These are phyloP conservation scores for Limanda limanda DNA, from an alignment of 2,113 vertebrate genomes.

Conservation along the genomic window DNA sequence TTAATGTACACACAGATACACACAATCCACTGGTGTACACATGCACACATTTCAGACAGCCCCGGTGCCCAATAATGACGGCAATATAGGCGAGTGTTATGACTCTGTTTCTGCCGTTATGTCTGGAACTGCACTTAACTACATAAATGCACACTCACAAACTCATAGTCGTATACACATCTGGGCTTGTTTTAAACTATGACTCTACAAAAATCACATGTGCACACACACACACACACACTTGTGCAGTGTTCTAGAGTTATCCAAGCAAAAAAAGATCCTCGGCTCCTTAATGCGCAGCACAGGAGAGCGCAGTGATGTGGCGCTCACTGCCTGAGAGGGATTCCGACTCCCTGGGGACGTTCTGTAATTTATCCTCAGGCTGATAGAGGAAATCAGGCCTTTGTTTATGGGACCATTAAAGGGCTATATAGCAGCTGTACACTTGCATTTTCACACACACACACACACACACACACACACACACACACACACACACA, in stretches of 20 bases:
- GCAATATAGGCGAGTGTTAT: conserved; percentile 58
- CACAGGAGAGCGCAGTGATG: conserved; percentile 45
- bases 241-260: conserved; percentile 50
- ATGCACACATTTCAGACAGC: conserved; percentile 38
- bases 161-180: conserved; percentile 12
- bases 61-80: conserved; percentile 56
- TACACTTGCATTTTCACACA: conserved; percentile 16
- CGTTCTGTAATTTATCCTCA: conserved; percentile 71
- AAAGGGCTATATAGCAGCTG: conserved; percentile 60
- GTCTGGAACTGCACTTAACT: conserved; percentile 44
- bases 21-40: conserved; percentile 6
- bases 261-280: conserved; percentile 47
- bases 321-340: conserved; percentile 60
- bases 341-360: conserved; percentile 66
- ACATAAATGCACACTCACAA: conserved; percentile 5
- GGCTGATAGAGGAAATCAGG: conserved; percentile 67
- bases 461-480: background rate
- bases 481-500: background rate
- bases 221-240: background rate
- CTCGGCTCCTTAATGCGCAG: conserved; percentile 44
- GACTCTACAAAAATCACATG: conserved; percentile 15
- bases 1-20: conserved; percentile 35
- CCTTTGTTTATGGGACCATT: conserved; percentile 70
- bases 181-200: conserved; percentile 18
- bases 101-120: conserved; percentile 44